Base-by-base conservation (phyloP, 2,888 invertebrate genomes). In the Hypercompe scribonia region DNA sequence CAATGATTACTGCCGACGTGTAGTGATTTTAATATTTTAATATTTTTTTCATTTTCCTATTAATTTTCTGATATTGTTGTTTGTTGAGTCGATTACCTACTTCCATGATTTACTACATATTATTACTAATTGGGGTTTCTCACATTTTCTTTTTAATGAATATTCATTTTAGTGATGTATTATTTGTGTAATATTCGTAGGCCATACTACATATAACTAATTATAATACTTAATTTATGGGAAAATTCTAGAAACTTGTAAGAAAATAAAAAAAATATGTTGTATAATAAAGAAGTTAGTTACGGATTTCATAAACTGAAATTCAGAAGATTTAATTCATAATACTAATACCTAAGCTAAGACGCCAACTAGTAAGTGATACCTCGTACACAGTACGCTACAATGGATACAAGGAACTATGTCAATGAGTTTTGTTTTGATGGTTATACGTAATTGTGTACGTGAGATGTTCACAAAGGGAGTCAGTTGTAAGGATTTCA, bases 11-110 rank as follows among this genome's bases (percentile, higher is more conserved):
- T 76, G 76, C 67, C 71, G 63, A 67, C 50, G 73, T 74, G 70
- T 66, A 71, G 72, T 73, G 77, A 74, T 68, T 71, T 65, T 68
- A 39, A 65, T 82, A 72, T 81, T 84, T 75, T 68, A 54, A 78
- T 79, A 74, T 76, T 76, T 81, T n/a, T 84, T 80, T 80, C 79
- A 84, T 83, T 81, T 84, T 61, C 71, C 83, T 81, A 81, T 84
- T 83, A 84, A 84, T 80, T 81, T 78, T 79, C 69, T 75, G 76
- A 76, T 75, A 73, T 42, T 63, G 36, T 42, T 54, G 71, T 67
- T 68, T 73, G 69, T 73, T 68, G 84, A 81, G 78, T 80, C 78
- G 84, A 82, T 82, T 83, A 84, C 84, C 84, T 83, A 82, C 73
- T 71, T 64, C 71, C 65, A 75, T 83, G 79, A 83, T 82, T 84